phyloP scores from a whole-genome alignment of 2,888 invertebrate genomes.

The Phengaris arion region DNA sequence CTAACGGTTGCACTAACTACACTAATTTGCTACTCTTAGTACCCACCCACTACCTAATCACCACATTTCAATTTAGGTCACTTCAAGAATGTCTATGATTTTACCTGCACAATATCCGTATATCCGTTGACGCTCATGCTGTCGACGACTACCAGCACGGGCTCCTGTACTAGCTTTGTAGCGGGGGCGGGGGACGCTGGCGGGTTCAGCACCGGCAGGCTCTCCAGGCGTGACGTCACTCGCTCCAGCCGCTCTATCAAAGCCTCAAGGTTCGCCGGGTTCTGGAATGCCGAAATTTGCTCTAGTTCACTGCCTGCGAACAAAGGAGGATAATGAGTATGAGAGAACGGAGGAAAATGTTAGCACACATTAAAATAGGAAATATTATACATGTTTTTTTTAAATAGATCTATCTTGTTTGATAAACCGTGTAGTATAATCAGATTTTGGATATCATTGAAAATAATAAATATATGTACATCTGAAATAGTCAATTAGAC shows the following conservation, averaged over 20 bases:
- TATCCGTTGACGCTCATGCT: slow-evolving; percentile 88
- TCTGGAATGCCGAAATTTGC: slow-evolving; percentile 57
- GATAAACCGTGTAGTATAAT: no score
- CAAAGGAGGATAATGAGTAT: neutral
- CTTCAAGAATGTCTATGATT: neutral
- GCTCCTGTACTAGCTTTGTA: slow-evolving; percentile 33
- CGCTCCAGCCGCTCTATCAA: slow-evolving; percentile 86
- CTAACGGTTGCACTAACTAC: no score
- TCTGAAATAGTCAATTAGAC: no score
- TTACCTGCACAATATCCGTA: slow-evolving; percentile 83
- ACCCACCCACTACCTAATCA: no score
- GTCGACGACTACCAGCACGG: slow-evolving; percentile 38
- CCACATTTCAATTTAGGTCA: no score
- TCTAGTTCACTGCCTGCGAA: slow-evolving; percentile 72
- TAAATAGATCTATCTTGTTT: no score
- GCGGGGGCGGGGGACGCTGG: slow-evolving; percentile 56
- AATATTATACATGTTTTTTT: no score
- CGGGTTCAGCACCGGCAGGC: slow-evolving; percentile 62
- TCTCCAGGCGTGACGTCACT: slow-evolving; percentile 86
- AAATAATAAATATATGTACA: no score
- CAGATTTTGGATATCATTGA: no score
- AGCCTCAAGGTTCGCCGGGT: slow-evolving; percentile 81
- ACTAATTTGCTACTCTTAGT: no score
- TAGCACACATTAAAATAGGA: no score
- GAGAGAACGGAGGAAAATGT: neutral